Percentiles rank a stretch among this genome's conserved stretches.
Evolutionary conservation across 2,888 invertebrate genomes (phyloP).

Genomic region (Monoplex corrugatus): DNA sequence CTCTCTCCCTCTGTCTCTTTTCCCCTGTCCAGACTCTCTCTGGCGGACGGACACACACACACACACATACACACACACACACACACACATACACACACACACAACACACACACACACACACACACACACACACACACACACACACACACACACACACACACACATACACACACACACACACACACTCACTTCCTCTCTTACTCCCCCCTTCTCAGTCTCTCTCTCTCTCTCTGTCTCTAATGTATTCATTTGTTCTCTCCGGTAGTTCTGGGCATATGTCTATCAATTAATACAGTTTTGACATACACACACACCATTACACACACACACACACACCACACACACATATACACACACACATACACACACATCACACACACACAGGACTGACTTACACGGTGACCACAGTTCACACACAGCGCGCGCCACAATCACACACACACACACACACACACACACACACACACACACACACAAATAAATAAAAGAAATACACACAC

Average conservation of each 20-base stretch:
- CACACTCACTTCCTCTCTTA: neutral
- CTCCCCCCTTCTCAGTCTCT: neutral
- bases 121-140: neutral
- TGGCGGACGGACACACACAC: neutral
- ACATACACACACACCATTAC: too few species aligned
- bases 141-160: too few species aligned
- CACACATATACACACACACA: neutral
- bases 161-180: neutral
- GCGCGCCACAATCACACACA: neutral
- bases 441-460: neutral
- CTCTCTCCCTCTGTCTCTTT: too few species aligned
- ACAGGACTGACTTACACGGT: too few species aligned
- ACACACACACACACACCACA: slow-evolving; percentile 1
- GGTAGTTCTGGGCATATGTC: too few species aligned
- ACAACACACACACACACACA: neutral
- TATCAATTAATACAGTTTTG: too few species aligned
- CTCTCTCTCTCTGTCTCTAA: neutral
- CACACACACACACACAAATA: neutral
- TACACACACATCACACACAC: neutral
- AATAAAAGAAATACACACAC: neutral
- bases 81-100: neutral
- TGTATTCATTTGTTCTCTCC: too few species aligned
- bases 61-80: neutral
- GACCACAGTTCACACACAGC: too few species aligned
- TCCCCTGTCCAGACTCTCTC: too few species aligned